Evolutionary conservation across 2,113 vertebrate species (phyloP).

Genomic region (human): DNA sequence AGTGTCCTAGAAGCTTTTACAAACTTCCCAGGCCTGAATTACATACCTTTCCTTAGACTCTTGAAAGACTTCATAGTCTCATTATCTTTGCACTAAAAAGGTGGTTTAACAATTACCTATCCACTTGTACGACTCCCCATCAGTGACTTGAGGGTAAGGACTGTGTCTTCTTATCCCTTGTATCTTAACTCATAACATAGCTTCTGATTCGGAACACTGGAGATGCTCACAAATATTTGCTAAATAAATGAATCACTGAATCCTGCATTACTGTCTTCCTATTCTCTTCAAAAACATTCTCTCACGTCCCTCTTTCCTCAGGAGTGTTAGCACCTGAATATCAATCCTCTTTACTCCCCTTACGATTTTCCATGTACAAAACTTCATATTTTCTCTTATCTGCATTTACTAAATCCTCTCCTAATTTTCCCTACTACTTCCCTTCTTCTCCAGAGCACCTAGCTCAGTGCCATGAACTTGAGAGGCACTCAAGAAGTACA

Average conservation of each 20-base stretch:
- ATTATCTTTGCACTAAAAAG: not conserved
- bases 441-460: not conserved
- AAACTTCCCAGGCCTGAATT: not conserved
- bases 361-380: not conserved
- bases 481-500: not conserved
- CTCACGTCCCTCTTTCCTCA: not conserved
- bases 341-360: not conserved
- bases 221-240: conserved; percentile 8
- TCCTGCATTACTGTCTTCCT: not conserved
- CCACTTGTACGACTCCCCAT: not conserved
- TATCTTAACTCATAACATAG: not conserved
- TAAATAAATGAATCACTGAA: not conserved
- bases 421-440: not conserved
- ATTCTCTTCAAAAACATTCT: not conserved
- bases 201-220: not conserved
- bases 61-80: not conserved
- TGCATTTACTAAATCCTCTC: not conserved
- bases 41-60: not conserved
- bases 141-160: not conserved
- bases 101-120: not conserved
- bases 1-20: not conserved
- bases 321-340: not conserved
- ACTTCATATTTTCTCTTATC: not conserved
- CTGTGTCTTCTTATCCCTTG: not conserved
- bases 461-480: not conserved